These are phyloP conservation scores for Meganola albula DNA, from an alignment of 2,888 invertebrate genomes.

Conservation along the genomic window DNA sequence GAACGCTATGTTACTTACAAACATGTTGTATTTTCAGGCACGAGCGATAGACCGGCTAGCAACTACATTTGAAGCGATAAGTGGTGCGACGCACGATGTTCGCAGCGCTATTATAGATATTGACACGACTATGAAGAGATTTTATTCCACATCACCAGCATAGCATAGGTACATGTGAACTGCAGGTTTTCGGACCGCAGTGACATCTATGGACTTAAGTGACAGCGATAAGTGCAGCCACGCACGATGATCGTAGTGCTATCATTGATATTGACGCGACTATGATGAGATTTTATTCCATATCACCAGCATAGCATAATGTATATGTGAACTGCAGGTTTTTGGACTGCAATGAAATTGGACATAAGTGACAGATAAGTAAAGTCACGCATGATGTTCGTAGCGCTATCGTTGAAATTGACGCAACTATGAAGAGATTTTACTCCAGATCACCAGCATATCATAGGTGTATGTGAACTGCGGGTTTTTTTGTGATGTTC, in stretches of 20 bases:
- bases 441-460: constrained; percentile 57
- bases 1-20: too few species aligned
- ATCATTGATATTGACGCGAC: constrained; percentile 60
- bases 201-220: too few species aligned
- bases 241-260: constrained; percentile 55
- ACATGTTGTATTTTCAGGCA: constrained; percentile 38
- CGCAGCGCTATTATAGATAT: constrained; percentile 58
- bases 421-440: constrained; percentile 57
- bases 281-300: constrained; percentile 57
- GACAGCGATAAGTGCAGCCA: constrained; percentile 47
- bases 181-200: neutral
- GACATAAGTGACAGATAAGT: too few species aligned
- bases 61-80: constrained; percentile 51
- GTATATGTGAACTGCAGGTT: constrained; percentile 34
- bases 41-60: constrained; percentile 60
- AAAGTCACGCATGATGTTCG: constrained; percentile 53
- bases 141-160: constrained; percentile 53
- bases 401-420: constrained; percentile 58
- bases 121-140: constrained; percentile 58
- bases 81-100: constrained; percentile 51
- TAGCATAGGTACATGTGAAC: constrained; percentile 46
- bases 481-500: too few species aligned
- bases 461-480: constrained; percentile 39
- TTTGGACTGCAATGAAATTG: too few species aligned
- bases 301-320: constrained; percentile 55